Percentiles rank a stretch among this genome's conserved stretches.
phyloP scores from a whole-genome alignment of 2,888 invertebrate genomes.

The Microctonus hyperodae region DNA sequence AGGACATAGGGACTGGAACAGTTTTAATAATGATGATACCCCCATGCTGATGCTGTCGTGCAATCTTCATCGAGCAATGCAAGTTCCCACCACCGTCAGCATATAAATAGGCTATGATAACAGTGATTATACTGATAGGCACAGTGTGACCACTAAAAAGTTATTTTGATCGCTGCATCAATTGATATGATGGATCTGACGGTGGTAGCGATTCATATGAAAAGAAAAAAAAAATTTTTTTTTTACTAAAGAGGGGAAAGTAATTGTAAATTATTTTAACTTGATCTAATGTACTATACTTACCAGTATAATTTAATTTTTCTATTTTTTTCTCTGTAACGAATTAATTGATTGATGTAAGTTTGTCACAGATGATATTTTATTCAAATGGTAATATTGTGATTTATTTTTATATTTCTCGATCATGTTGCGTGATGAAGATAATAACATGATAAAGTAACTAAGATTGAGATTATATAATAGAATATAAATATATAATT shows the following conservation, averaged over 20 bases:
- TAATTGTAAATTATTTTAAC: not conserved
- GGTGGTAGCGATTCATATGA: not conserved
- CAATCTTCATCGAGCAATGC: slow-evolving; percentile 46
- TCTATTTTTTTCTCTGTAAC: no score
- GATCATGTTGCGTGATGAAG: no score
- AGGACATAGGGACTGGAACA: slow-evolving; percentile 38
- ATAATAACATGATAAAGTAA: no score
- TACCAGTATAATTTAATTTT: no score
- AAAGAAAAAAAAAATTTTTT: not conserved
- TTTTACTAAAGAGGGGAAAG: not conserved
- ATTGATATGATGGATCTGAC: slow-evolving; percentile 21
- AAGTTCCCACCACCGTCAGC: slow-evolving; percentile 40
- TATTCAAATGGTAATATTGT: no score
- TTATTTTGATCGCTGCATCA: slow-evolving; percentile 33
- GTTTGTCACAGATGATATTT: no score
- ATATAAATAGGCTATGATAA: slow-evolving; percentile 52
- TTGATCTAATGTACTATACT: no score
- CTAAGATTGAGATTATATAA: no score
- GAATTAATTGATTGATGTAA: no score
- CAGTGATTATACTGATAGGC: slow-evolving; percentile 49
- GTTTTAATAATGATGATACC: slow-evolving; percentile 27
- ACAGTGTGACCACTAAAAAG: slow-evolving; percentile 28
- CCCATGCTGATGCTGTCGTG: slow-evolving; percentile 43
- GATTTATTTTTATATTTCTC: no score
- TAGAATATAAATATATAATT: no score